Conservation (phyloP, 2,113 vertebrate genomes). For the Tamias sibiricus region DNA sequence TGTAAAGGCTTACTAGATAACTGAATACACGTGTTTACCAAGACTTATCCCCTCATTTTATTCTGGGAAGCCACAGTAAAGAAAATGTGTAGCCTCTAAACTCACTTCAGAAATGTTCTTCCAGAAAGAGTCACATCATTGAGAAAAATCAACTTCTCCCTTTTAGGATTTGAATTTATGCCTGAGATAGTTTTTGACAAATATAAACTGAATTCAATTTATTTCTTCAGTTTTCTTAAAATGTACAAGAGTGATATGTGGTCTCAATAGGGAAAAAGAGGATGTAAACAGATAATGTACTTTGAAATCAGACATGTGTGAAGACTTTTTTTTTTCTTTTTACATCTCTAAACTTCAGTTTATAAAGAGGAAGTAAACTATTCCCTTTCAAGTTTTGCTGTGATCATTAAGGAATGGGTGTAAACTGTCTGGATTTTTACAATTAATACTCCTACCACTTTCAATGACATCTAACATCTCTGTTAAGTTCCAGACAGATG, state of each 20-base stretch:
- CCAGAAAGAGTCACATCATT: not conserved
- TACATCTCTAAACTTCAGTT: not conserved
- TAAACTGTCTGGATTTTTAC: not conserved
- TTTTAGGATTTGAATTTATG: not conserved
- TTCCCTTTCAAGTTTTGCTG: not conserved
- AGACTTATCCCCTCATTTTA: not conserved
- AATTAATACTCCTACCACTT: not conserved
- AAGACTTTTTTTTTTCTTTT: not conserved
- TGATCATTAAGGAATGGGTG: not conserved
- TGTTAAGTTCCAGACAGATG: not conserved
- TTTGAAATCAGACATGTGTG: not conserved
- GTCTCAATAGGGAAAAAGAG: not conserved
- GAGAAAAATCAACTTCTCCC: not conserved
- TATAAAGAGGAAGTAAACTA: not conserved
- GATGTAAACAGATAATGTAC: not conserved
- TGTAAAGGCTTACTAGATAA: not conserved
- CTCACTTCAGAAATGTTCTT: not conserved
- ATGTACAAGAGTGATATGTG: not conserved
- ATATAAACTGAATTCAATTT: not conserved
- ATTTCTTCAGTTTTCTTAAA: constrained; percentile 28
- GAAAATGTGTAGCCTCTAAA: not conserved
- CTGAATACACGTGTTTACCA: not conserved
- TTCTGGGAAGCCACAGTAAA: not conserved
- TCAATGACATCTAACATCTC: not conserved
- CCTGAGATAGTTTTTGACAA: constrained; percentile 34